Conservation (phyloP, 2,888 invertebrate species). For the Gymnocheta viridis region DNA sequence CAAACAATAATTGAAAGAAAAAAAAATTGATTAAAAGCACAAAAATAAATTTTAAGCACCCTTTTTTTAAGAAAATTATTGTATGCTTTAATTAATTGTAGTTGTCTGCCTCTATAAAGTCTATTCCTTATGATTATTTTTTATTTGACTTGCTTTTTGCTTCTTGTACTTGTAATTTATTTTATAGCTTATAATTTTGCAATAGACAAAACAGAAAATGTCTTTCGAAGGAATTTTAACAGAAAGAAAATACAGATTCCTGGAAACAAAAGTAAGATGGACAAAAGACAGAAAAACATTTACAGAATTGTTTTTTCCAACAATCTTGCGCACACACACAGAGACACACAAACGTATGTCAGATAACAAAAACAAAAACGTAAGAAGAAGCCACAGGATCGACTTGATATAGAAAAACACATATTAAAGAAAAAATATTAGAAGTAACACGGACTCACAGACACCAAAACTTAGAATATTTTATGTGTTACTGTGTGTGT, state of each 20-base stretch:
- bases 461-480: too few relatives aligned
- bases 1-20: background rate
- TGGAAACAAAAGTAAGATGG: constrained; percentile 5
- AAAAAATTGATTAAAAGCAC: constrained; percentile 12
- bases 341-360: background rate
- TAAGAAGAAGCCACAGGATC: too few relatives aligned
- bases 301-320: too few relatives aligned
- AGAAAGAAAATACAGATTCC: constrained; percentile 10
- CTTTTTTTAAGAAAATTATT: background rate
- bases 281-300: background rate
- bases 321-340: background rate
- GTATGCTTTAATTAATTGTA: constrained; percentile 34
- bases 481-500: too few relatives aligned
- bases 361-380: too few relatives aligned
- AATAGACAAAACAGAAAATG: constrained; percentile 39
- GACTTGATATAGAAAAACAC: too few relatives aligned
- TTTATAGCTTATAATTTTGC: constrained; percentile 30
- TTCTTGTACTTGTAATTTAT: background rate
- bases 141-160: background rate
- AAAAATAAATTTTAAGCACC: background rate
- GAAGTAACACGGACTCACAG: too few relatives aligned
- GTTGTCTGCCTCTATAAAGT: constrained; percentile 18
- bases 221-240: constrained; percentile 4
- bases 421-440: too few relatives aligned
- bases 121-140: background rate